Evolutionary conservation across 2,888 invertebrate genomes (phyloP), one percentile per base, ranked within the genome.

Genomic region (Amphipoea lucens): DNA sequence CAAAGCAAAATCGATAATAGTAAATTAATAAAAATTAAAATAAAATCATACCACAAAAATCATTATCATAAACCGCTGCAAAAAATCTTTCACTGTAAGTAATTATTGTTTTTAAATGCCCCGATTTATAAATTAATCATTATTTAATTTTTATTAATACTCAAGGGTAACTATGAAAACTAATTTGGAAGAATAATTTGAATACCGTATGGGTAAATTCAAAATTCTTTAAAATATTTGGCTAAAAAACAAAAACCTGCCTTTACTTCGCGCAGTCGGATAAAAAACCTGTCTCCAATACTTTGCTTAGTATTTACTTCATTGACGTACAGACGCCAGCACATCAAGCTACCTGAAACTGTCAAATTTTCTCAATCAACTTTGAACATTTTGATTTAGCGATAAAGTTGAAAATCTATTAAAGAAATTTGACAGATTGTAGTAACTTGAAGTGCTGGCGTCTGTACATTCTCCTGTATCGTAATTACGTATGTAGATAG

Each of bases 401-500:
- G 29, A 29, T 29, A 29, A 29, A 29, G 29, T 29, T 29, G 29
- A 29, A 29, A 29, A 29, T 29, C 29, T 29, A 29, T 29, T 29
- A 29, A 29, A 29, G 29, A 29, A 29, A 29, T 36, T 36, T 36
- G 36, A 36, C 36, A 36, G 36, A 3, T 36, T 36, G 3, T 2
- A 3, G 36, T 36, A 36, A 2, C 36, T 36, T 36, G 36, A 3
- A 2, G 36, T 36, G 36, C 36, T 36, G 36, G 36, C 36, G 36
- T 36, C 36, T 36, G 36, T 36, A 84, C 81, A 85, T 78, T 84
- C 74, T 83, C 81, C 81, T 76, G 78, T 89, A 87, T 85, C 72
- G 74, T 87, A 85, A 87, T 89, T 83, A 83, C 86, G 81, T 87
- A 87, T 83, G 85, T 90, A 90, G 89, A 87, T 90, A 95, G 94